phyloP scores from a whole-genome alignment of 2,888 invertebrate genomes.

The Cataglyphis rosenhaueri region DNA sequence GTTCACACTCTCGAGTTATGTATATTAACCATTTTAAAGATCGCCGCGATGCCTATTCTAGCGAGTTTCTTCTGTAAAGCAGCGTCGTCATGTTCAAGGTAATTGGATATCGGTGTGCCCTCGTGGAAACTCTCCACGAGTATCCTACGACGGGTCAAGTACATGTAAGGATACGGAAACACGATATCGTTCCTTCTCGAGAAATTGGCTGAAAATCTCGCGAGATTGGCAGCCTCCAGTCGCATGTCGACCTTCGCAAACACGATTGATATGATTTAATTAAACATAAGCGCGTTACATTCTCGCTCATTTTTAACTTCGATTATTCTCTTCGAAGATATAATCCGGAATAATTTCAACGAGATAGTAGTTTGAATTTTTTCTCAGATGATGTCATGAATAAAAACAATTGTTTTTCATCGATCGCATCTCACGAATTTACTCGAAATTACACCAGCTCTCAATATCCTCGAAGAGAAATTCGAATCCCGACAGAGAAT shows the following conservation, averaged over 20 bases:
- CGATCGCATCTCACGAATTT: background rate
- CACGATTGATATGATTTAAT: background rate
- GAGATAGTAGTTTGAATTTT: background rate
- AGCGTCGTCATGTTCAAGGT: slow-evolving; percentile 69
- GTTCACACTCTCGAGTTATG: background rate
- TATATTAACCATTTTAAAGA: slow-evolving; percentile 85
- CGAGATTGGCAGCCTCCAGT: slow-evolving; percentile 85
- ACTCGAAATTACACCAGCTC: background rate
- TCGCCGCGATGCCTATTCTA: slow-evolving; percentile 84
- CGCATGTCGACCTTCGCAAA: slow-evolving; percentile 84
- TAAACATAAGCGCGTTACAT: background rate
- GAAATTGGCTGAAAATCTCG: slow-evolving; percentile 85
- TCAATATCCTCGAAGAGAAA: background rate
- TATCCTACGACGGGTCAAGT: slow-evolving; percentile 83
- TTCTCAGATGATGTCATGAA: background rate
- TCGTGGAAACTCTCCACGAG: slow-evolving; percentile 86
- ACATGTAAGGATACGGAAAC: slow-evolving; percentile 84
- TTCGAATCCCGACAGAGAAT: background rate
- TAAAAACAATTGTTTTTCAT: background rate
- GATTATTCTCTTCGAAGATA: background rate
- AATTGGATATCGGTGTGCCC: slow-evolving; percentile 82
- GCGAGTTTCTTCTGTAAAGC: slow-evolving; percentile 81
- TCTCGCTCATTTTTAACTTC: background rate
- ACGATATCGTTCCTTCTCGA: slow-evolving; percentile 77
- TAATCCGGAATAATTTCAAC: slow-evolving; percentile 1